Conservation (phyloP, 1,140 invertebrate species). For the Papilio dardanus region DNA sequence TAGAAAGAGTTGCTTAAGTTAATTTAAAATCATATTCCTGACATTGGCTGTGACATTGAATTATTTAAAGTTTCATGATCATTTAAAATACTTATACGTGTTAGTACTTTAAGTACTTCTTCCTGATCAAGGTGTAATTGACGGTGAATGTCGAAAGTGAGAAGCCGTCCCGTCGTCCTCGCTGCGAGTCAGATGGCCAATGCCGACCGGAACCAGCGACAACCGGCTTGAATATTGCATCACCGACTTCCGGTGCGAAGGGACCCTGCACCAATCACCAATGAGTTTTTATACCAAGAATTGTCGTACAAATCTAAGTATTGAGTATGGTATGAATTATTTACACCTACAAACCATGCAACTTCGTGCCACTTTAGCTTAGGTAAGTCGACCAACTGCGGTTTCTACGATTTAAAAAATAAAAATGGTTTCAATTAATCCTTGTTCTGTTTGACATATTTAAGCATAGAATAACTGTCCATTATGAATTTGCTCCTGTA, state of each 20-base stretch:
- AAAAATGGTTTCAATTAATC: background rate
- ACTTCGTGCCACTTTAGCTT: background rate
- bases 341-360: background rate
- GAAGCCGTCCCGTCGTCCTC: conserved; percentile 53
- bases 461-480: too few relatives aligned
- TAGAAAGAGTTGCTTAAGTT: background rate
- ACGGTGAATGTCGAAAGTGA: conserved; percentile 57
- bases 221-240: conserved; percentile 50
- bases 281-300: conserved; percentile 1
- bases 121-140: conserved; percentile 50
- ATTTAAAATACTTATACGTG: conserved; percentile 3
- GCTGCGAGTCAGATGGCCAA: conserved; percentile 53
- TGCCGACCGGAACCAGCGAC: conserved; percentile 53
- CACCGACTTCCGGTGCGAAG: conserved; percentile 50
- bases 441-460: too few relatives aligned
- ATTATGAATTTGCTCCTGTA: too few relatives aligned
- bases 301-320: background rate
- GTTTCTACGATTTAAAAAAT: background rate
- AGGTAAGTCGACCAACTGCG: background rate
- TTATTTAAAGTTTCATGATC: conserved; percentile 6
- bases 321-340: conserved; percentile 3
- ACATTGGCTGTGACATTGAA: conserved; percentile 10
- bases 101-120: conserved; percentile 42
- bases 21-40: background rate
- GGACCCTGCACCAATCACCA: conserved; percentile 27